phyloP scores from a whole-genome alignment of 2,113 vertebrate genomes.

The Pollimyrus isidori region DNA sequence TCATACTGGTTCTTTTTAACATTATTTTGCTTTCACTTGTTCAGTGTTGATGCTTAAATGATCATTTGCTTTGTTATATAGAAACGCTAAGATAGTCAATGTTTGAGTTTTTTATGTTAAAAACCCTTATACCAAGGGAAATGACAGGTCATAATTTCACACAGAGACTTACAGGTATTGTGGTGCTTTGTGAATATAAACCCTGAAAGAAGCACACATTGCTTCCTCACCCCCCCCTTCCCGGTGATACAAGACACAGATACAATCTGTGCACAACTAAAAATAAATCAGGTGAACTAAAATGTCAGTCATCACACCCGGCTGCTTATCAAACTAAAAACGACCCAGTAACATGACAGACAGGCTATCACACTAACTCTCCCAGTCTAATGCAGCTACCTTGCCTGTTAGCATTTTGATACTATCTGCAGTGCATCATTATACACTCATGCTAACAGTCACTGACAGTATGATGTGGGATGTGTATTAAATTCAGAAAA shows the following conservation, averaged over 20 bases:
- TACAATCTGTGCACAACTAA: not conserved
- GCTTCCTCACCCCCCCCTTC: not conserved
- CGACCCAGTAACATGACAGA: not conserved
- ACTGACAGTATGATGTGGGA: not conserved
- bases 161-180: not conserved
- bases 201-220: not conserved
- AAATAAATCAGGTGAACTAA: constrained; percentile 1
- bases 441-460: not conserved
- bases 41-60: not conserved
- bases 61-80: not conserved
- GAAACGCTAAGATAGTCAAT: not conserved
- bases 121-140: not conserved
- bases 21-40: not conserved
- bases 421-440: not conserved
- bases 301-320: not conserved
- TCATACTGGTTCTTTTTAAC: not conserved
- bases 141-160: not conserved
- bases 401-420: not conserved
- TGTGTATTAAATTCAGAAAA: not conserved
- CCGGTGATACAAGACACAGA: not conserved
- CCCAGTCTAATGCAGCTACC: not conserved
- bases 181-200: not conserved
- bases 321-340: not conserved
- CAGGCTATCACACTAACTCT: not conserved
- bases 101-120: not conserved